Evolutionary conservation across 2,113 vertebrate species (phyloP).

Genomic region (Podarcis raffonei): DNA sequence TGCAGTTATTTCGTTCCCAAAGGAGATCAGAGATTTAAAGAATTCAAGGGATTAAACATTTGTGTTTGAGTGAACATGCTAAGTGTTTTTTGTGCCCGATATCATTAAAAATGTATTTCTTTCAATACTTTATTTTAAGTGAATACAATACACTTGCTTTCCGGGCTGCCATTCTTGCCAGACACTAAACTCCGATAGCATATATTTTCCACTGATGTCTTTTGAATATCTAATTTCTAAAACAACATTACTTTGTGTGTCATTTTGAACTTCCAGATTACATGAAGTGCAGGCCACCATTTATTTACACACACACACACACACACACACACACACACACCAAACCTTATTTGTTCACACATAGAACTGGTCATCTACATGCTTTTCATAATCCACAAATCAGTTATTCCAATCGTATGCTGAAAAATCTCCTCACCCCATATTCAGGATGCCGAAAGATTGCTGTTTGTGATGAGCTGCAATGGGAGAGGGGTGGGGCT

Average conservation of each 20-base stretch:
- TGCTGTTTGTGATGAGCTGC: too few relatives aligned
- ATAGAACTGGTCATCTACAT: neutral
- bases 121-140: slow-evolving; percentile 68
- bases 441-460: too few relatives aligned
- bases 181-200: slow-evolving; percentile 14
- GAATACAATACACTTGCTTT: slow-evolving; percentile 23
- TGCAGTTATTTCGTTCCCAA: slow-evolving; percentile 83
- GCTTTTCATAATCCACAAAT: too few relatives aligned
- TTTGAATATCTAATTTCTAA: neutral
- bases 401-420: too few relatives aligned
- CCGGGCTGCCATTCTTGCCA: slow-evolving; percentile 39
- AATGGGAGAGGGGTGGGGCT: too few relatives aligned
- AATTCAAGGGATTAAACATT: slow-evolving; percentile 85
- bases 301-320: too few relatives aligned
- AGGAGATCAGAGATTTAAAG: slow-evolving; percentile 81
- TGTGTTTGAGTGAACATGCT: slow-evolving; percentile 82
- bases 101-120: slow-evolving; percentile 78
- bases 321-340: too few relatives aligned
- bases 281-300: neutral
- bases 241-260: neutral
- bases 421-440: too few relatives aligned
- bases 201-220: slow-evolving; percentile 4
- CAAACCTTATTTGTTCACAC: too few relatives aligned
- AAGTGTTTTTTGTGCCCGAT: slow-evolving; percentile 74
- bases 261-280: neutral